A percentile compares a stretch with the other conserved stretches of the same genome.
Evolutionary conservation across 2,888 invertebrate genomes (phyloP).

Genomic region (Pycnomerus fuliginosus): DNA sequence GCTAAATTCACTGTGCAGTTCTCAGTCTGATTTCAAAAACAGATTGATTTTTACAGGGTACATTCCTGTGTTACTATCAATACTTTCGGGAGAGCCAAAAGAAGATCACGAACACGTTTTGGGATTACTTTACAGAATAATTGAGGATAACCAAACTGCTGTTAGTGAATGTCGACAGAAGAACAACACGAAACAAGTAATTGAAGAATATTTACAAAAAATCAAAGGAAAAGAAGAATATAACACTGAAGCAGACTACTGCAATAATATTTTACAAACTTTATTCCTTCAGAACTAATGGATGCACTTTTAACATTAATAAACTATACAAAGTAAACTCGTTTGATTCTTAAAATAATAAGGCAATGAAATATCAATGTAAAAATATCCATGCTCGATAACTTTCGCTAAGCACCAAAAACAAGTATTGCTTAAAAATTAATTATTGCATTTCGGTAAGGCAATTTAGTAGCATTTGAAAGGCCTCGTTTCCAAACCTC

Average conservation of each 20-base stretch:
- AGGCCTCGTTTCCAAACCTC: slow-evolving; percentile 34
- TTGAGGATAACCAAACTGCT: slow-evolving; percentile 50
- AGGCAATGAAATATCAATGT: not conserved
- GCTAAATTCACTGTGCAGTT: slow-evolving; percentile 60
- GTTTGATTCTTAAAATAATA: not conserved
- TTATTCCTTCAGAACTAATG: slow-evolving; percentile 14
- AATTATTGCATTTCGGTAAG: slow-evolving; percentile 19
- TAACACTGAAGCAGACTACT: slow-evolving; percentile 15
- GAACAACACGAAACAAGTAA: slow-evolving; percentile 48
- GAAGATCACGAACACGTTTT: slow-evolving; percentile 57
- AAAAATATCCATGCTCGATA: not conserved
- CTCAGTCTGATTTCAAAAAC: slow-evolving; percentile 59
- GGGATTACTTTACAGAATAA: slow-evolving; percentile 52
- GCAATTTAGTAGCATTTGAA: slow-evolving; percentile 34
- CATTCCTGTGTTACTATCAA: slow-evolving; percentile 38
- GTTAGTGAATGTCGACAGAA: slow-evolving; percentile 51
- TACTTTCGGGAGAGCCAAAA: slow-evolving; percentile 37
- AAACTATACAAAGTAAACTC: not conserved
- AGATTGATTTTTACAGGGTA: slow-evolving; percentile 41
- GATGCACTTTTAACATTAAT: slow-evolving; percentile 12
- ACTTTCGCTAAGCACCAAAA: slow-evolving; percentile 14
- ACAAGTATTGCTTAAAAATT: slow-evolving; percentile 5
- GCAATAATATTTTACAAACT: slow-evolving; percentile 8
- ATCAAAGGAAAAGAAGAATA: slow-evolving; percentile 53
- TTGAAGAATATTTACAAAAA: slow-evolving; percentile 47